Conservation (phyloP, 1,140 invertebrate genomes). For the Drosophila tani region DNA sequence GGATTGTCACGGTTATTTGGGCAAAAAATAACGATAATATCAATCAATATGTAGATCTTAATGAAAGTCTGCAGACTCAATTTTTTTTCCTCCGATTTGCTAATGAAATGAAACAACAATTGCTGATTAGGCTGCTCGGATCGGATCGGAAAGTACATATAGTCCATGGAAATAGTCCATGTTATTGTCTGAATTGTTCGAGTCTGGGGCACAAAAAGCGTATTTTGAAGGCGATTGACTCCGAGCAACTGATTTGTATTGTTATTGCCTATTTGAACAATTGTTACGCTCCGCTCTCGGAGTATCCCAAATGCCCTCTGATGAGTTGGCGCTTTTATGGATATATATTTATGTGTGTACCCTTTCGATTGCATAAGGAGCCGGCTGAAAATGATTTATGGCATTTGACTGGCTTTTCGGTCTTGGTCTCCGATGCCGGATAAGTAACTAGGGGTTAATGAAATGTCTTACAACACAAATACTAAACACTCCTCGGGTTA, state of each 20-base stretch:
- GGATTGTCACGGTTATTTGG: slow-evolving; percentile 45
- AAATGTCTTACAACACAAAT: slow-evolving; percentile 63
- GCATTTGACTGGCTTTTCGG: slow-evolving; percentile 51
- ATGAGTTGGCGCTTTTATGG: slow-evolving; percentile 51
- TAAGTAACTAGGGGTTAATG: slow-evolving; percentile 67
- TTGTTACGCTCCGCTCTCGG: slow-evolving; percentile 42
- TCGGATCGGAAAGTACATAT: slow-evolving; percentile 19
- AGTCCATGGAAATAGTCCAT: slow-evolving; percentile 28
- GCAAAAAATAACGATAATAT: slow-evolving; percentile 54
- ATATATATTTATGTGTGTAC: slow-evolving; percentile 17
- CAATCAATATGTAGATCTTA: slow-evolving; percentile 57
- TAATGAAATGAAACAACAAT: slow-evolving; percentile 74
- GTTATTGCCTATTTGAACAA: slow-evolving; percentile 69
- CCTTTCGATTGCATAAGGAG: slow-evolving; percentile 69
- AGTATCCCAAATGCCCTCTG: slow-evolving; percentile 44
- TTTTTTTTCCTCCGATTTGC: slow-evolving; percentile 46
- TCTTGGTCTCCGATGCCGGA: slow-evolving; percentile 48
- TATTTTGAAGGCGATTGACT: slow-evolving; percentile 61
- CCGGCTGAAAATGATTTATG: slow-evolving; percentile 70
- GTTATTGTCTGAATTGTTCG: slow-evolving; percentile 62
- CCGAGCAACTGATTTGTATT: slow-evolving; percentile 76
- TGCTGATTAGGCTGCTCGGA: slow-evolving; percentile 55
- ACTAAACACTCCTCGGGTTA: slow-evolving; percentile 50
- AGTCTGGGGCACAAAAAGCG: slow-evolving; percentile 30
- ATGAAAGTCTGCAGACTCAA: slow-evolving; percentile 75